These are phyloP conservation scores for Cosmia pyralina DNA, from an alignment of 2,888 invertebrate species.

Conservation along the genomic window DNA sequence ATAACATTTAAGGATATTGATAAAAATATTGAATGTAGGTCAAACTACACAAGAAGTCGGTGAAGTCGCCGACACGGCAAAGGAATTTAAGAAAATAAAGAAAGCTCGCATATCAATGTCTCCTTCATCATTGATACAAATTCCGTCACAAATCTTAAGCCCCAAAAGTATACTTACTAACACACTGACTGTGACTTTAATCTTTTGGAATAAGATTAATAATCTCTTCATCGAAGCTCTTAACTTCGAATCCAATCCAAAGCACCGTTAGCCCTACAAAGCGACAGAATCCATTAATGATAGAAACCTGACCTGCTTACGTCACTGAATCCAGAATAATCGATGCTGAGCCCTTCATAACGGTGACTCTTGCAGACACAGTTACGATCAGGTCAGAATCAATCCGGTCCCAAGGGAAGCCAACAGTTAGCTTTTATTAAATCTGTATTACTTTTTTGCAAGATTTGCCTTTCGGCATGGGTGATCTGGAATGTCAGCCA, in stretches of 20 bases:
- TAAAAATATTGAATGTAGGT: constrained; percentile 10
- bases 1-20: constrained; percentile 4
- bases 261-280: background rate
- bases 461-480: no score
- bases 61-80: background rate
- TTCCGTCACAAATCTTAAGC: background rate
- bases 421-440: constrained; percentile 9
- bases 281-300: background rate
- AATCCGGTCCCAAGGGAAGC: constrained; percentile 24
- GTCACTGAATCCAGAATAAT: constrained; percentile 33
- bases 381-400: constrained; percentile 6
- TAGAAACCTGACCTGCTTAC: constrained; percentile 5
- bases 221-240: background rate
- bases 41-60: background rate
- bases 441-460: constrained; percentile 19
- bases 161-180: background rate
- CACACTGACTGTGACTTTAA: background rate
- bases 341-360: constrained; percentile 45
- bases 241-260: background rate
- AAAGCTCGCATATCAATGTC: background rate
- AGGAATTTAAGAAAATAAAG: constrained; percentile 34
- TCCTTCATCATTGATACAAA: constrained; percentile 1
- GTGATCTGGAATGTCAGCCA: no score
- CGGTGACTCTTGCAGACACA: constrained; percentile 39
- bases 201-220: background rate